Percentiles rank a stretch among this genome's conserved stretches.
Evolutionary conservation across 2,888 invertebrate species (phyloP).

Genomic region (Matsumyia berberina): DNA sequence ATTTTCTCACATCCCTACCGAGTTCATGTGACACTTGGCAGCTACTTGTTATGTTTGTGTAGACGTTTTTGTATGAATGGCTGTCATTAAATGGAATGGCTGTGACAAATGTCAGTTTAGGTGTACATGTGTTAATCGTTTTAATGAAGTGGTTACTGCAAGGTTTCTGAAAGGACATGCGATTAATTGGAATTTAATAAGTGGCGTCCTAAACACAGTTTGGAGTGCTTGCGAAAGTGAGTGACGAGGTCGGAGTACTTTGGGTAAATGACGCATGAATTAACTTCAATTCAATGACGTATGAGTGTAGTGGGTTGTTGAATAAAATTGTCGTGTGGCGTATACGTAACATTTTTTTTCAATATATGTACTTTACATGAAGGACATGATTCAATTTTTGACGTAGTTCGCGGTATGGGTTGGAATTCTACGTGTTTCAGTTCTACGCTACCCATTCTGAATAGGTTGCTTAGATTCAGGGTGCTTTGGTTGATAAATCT

Average conservation of each 20-base stretch:
- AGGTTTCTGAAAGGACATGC: neutral
- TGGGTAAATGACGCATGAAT: neutral
- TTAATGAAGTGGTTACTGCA: neutral
- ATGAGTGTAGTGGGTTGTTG: too few species aligned
- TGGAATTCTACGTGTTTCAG: too few species aligned
- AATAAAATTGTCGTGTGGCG: too few species aligned
- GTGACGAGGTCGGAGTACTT: neutral
- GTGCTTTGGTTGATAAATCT: too few species aligned
- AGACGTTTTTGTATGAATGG: neutral
- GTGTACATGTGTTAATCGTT: conserved; percentile 1
- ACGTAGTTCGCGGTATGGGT: too few species aligned
- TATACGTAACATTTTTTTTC: too few species aligned
- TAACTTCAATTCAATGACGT: too few species aligned
- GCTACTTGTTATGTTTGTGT: conserved; percentile 1
- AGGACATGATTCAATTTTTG: too few species aligned
- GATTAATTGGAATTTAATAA: neutral
- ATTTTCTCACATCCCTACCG: neutral
- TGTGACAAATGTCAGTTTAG: neutral
- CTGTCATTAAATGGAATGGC: conserved; percentile 5
- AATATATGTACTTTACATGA: too few species aligned
- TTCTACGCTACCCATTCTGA: too few species aligned
- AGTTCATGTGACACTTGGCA: conserved; percentile 13
- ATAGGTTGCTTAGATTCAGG: too few species aligned
- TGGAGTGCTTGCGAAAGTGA: neutral
- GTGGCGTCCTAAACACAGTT: neutral